Evolutionary conservation across 2,888 invertebrate species (phyloP).

Genomic region (Chouioia cunea): DNA sequence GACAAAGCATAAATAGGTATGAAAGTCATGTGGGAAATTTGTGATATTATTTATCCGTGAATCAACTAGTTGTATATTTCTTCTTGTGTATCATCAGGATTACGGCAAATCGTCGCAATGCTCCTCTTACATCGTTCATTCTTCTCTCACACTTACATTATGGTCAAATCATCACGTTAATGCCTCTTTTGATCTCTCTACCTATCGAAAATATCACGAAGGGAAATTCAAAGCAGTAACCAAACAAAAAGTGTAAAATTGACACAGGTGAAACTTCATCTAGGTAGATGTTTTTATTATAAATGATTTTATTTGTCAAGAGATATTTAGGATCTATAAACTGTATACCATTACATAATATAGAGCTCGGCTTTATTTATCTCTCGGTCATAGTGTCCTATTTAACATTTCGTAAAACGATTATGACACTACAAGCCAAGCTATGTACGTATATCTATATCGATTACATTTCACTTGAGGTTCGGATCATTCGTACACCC

Average conservation of each 20-base stretch:
- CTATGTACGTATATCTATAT: too few relatives aligned
- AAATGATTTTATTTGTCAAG: constrained; percentile 16
- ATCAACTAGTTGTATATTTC: constrained; percentile 36
- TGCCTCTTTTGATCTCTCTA: constrained; percentile 32
- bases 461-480: constrained; percentile 29
- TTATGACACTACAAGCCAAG: too few relatives aligned
- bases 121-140: constrained; percentile 44
- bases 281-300: neutral
- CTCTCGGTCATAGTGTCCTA: too few relatives aligned
- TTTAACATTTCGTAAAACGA: too few relatives aligned
- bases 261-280: constrained; percentile 37
- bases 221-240: constrained; percentile 18
- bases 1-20: neutral
- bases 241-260: constrained; percentile 27
- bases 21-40: constrained; percentile 44
- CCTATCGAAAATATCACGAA: constrained; percentile 43
- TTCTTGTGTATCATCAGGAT: constrained; percentile 44
- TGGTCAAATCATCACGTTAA: constrained; percentile 47
- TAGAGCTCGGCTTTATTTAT: too few relatives aligned
- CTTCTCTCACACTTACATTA: constrained; percentile 34
- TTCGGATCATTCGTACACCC: constrained; percentile 20
- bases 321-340: neutral
- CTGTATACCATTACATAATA: too few relatives aligned
- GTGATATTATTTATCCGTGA: constrained; percentile 45
- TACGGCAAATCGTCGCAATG: constrained; percentile 25